Percentiles rank a stretch among this genome's conserved stretches.
Conservation (phyloP, 2,888 invertebrate species). For the Pterobdella sp. region DNA sequence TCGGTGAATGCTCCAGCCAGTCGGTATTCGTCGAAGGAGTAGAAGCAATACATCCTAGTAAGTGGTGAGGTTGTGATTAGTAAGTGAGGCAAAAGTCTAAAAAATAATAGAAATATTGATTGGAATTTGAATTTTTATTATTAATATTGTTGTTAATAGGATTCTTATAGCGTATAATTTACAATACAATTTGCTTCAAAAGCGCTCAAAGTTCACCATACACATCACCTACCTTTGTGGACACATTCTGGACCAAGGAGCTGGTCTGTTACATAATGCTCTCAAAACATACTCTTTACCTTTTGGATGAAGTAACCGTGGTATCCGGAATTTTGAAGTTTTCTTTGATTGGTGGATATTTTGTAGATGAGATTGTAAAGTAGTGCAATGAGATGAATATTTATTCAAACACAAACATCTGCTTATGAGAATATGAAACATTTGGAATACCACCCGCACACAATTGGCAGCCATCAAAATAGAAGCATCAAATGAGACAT, state of each 20-base stretch:
- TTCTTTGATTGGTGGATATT: not conserved
- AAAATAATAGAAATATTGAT: not conserved
- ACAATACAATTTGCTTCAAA: too few species aligned
- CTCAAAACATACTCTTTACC: constrained; percentile 63
- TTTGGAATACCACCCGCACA: too few species aligned
- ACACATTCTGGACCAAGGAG: constrained; percentile 58
- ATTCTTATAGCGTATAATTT: not conserved
- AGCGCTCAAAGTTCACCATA: not conserved
- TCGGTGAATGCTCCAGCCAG: constrained; percentile 72
- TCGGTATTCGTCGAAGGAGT: constrained; percentile 63
- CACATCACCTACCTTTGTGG: constrained; percentile 55
- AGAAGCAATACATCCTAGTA: constrained; percentile 60
- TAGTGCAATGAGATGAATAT: too few species aligned
- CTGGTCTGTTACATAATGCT: constrained; percentile 58
- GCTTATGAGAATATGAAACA: too few species aligned
- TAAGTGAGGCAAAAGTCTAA: too few species aligned
- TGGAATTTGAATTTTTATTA: not conserved
- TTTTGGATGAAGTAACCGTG: constrained; percentile 54
- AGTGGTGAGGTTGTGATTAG: not conserved
- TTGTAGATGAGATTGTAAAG: not conserved
- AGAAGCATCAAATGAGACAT: too few species aligned
- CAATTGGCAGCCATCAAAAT: too few species aligned
- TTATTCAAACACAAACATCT: too few species aligned
- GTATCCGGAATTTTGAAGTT: not conserved
- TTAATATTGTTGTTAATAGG: not conserved